phyloP scores from a whole-genome alignment of 2,797 vertebrate genomes.

The Cyclopterus lumpus region DNA sequence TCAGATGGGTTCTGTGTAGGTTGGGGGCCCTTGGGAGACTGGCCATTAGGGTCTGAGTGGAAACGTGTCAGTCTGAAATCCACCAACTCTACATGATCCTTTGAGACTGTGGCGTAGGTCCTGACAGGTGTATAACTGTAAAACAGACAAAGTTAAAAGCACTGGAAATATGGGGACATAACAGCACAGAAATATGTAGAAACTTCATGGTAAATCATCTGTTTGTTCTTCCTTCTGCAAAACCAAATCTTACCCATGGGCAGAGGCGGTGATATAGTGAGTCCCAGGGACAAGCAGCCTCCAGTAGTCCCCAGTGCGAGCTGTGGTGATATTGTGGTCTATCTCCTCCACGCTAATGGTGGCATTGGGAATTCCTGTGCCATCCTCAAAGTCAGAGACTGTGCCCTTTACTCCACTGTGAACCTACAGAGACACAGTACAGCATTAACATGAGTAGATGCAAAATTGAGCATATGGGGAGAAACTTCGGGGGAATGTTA shows the following conservation, averaged over 20 bases:
- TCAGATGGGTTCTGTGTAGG: slow-evolving; percentile 81
- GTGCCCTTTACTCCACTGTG: slow-evolving; percentile 92
- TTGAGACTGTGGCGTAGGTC: slow-evolving; percentile 85
- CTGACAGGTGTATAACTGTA: slow-evolving; percentile 88
- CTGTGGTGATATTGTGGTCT: slow-evolving; percentile 89
- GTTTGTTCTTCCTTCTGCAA: slow-evolving; percentile 5
- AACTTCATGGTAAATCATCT: not conserved
- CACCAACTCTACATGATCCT: slow-evolving; percentile 84
- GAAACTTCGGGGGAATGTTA: not conserved
- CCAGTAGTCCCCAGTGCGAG: slow-evolving; percentile 94
- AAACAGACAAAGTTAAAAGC: slow-evolving; percentile 2
- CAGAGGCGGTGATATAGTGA: slow-evolving; percentile 90
- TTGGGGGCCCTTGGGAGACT: slow-evolving; percentile 59
- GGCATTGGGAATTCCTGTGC: slow-evolving; percentile 91
- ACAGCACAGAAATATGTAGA: not conserved
- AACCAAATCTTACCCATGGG: slow-evolving; percentile 87
- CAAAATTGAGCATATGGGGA: not conserved
- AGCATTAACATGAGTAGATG: not conserved
- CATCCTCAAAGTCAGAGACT: slow-evolving; percentile 89
- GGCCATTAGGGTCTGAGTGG: slow-evolving; percentile 72
- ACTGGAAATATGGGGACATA: not conserved
- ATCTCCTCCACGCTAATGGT: slow-evolving; percentile 90
- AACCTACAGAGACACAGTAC: slow-evolving; percentile 81
- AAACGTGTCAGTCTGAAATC: slow-evolving; percentile 90
- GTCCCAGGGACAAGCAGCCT: slow-evolving; percentile 90